Percentiles rank a stretch among this genome's conserved stretches.
Evolutionary conservation across 2,113 vertebrate genomes (phyloP).

Genomic region (Epinephelus fuscoguttatus): DNA sequence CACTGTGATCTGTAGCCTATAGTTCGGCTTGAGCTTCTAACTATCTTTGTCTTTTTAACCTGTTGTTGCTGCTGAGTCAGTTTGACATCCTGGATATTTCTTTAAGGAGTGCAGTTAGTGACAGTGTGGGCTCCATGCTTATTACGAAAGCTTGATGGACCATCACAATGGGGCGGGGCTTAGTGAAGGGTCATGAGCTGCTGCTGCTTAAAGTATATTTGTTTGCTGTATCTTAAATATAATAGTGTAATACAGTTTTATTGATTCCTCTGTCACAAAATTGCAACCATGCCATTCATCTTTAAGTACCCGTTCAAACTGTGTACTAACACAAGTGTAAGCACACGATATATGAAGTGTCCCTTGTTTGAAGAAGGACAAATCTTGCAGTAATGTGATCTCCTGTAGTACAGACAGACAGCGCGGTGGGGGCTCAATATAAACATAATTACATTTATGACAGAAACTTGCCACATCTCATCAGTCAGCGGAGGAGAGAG

Average conservation of each 20-base stretch:
- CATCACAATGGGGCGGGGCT: too few relatives aligned
- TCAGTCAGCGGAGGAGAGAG: slow-evolving; percentile 52
- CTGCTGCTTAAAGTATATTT: background rate
- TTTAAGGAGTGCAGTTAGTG: too few relatives aligned
- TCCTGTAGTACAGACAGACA: slow-evolving; percentile 54
- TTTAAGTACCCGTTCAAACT: background rate
- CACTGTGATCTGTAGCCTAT: too few relatives aligned
- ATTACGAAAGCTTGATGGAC: too few relatives aligned
- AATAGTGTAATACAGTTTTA: background rate
- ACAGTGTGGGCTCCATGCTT: too few relatives aligned
- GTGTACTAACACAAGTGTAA: background rate
- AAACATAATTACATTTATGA: slow-evolving; percentile 78
- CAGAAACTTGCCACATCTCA: slow-evolving; percentile 67
- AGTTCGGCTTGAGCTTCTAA: too few relatives aligned
- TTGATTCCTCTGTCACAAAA: background rate
- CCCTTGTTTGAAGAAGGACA: slow-evolving; percentile 36
- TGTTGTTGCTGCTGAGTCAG: too few relatives aligned
- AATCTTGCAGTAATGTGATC: slow-evolving; percentile 69
- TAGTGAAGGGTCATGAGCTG: too few relatives aligned
- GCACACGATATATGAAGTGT: slow-evolving; percentile 14
- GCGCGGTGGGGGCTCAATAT: slow-evolving; percentile 47
- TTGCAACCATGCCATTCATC: background rate
- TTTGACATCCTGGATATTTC: too few relatives aligned
- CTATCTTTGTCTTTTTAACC: too few relatives aligned
- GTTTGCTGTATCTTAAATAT: background rate